phyloP scores from a whole-genome alignment of 2,113 vertebrate species.

The Mormyrus lacerda region DNA sequence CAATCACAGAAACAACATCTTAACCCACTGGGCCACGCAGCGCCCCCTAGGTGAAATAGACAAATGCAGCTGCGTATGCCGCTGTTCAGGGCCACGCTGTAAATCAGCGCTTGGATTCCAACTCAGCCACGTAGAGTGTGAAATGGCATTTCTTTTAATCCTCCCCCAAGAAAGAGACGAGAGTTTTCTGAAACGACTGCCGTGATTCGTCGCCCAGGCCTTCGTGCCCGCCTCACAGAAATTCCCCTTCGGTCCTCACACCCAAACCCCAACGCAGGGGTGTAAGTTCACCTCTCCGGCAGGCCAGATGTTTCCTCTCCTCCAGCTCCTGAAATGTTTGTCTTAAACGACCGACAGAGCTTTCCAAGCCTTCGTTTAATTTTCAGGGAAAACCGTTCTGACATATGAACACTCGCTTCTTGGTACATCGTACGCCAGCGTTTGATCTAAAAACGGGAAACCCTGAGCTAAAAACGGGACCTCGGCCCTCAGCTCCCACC shows the following conservation, averaged over 20 bases:
- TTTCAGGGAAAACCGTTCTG: background rate
- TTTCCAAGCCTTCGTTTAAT: background rate
- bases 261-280: background rate
- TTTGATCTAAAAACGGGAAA: background rate
- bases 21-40: background rate
- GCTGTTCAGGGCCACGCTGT: background rate
- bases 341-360: background rate
- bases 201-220: background rate
- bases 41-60: background rate
- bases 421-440: background rate
- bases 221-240: background rate
- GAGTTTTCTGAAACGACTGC: background rate
- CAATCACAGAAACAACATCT: background rate
- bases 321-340: background rate
- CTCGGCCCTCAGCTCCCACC: background rate
- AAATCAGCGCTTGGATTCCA: background rate
- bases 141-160: background rate
- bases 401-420: background rate
- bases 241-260: background rate
- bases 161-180: background rate
- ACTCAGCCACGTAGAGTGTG: background rate
- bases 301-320: background rate
- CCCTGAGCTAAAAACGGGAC: background rate
- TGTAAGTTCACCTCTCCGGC: background rate
- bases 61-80: background rate